These are phyloP conservation scores for Mugil cephalus DNA, from an alignment of 2,113 vertebrate species.

Conservation along the genomic window DNA sequence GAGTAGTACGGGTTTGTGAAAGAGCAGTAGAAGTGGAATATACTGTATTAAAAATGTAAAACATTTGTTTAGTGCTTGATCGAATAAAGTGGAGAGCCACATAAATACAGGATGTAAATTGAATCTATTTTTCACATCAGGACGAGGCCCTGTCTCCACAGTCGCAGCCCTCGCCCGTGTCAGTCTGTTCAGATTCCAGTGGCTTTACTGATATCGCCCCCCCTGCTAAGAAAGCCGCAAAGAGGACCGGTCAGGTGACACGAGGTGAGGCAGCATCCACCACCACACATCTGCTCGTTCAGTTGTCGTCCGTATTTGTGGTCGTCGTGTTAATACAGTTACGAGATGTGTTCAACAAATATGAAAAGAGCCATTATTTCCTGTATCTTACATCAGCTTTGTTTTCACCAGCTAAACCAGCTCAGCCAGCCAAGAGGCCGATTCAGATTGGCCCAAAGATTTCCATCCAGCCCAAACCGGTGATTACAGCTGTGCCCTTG, in stretches of 20 bases:
- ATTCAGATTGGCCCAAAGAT: slow-evolving; percentile 86
- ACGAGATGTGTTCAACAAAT: neutral
- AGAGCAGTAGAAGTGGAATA: neutral
- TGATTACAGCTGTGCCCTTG: slow-evolving; percentile 89
- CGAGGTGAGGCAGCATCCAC: slow-evolving; percentile 68
- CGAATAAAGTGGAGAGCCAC: neutral
- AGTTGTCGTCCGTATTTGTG: slow-evolving; percentile 1
- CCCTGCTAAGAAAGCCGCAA: slow-evolving; percentile 74
- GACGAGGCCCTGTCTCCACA: slow-evolving; percentile 88
- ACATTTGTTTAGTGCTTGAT: neutral
- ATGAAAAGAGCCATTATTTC: neutral
- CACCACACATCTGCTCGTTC: slow-evolving; percentile 5
- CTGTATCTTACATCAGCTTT: neutral
- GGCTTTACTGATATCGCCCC: slow-evolving; percentile 74
- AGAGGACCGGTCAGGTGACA: slow-evolving; percentile 65
- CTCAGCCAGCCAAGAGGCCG: slow-evolving; percentile 81
- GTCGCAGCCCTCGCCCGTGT: slow-evolving; percentile 88
- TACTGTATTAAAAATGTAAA: neutral
- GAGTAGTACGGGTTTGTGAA: no score
- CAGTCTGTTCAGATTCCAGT: slow-evolving; percentile 87
- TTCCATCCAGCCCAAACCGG: slow-evolving; percentile 90
- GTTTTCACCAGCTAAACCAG: slow-evolving; percentile 81
- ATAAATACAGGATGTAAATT: neutral
- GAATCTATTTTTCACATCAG: slow-evolving; percentile 73
- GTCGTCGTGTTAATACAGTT: neutral